A percentile compares a stretch with the other conserved stretches of the same genome.
Conservation (phyloP, 2,113 vertebrate species). For the Paramormyrops kingsleyae region DNA sequence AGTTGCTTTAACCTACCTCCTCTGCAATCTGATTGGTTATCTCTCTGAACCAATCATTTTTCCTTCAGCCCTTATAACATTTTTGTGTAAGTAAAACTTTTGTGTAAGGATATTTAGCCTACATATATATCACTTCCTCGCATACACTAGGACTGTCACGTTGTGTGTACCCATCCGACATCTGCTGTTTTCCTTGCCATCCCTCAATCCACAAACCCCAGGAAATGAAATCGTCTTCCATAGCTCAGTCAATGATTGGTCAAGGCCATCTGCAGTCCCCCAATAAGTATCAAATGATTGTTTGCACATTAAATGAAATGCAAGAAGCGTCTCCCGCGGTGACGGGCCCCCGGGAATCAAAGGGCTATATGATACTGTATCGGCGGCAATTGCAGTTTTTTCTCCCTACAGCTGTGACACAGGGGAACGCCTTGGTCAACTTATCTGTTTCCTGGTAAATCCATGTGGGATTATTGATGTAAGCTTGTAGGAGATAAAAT, state of each 20-base stretch:
- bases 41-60: too few species aligned
- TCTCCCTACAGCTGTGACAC: background rate
- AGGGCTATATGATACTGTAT: background rate
- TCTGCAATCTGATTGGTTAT: too few species aligned
- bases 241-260: background rate
- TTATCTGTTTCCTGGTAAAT: background rate
- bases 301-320: background rate
- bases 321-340: background rate
- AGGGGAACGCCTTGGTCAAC: background rate
- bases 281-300: background rate
- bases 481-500: background rate
- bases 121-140: background rate
- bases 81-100: too few species aligned
- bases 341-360: background rate
- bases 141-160: background rate
- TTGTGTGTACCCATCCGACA: background rate
- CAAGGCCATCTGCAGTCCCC: background rate
- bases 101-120: background rate
- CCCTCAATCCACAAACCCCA: background rate
- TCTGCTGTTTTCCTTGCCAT: background rate
- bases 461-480: background rate
- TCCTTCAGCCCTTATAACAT: too few species aligned
- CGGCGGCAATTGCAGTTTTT: background rate
- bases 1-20: too few species aligned
- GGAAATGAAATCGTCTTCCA: background rate